A percentile compares a stretch with the other conserved stretches of the same genome.
Evolutionary conservation across 2,888 invertebrate genomes (phyloP).

Genomic region (Scelioninae gen. 2): DNA sequence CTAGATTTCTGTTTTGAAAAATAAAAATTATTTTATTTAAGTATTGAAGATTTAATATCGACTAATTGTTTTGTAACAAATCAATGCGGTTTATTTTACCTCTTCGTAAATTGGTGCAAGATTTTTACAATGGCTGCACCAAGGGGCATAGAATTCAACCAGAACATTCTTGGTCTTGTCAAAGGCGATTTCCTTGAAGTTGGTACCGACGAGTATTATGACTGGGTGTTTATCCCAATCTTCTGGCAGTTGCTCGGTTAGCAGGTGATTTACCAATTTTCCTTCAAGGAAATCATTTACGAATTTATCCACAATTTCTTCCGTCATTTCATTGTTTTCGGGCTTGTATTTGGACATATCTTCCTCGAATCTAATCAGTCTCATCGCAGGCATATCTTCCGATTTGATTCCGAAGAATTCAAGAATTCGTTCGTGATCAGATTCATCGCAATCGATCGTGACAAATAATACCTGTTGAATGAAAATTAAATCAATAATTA

Average conservation of each 20-base stretch:
- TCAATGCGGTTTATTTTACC: constrained; percentile 65
- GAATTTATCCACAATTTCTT: constrained; percentile 85
- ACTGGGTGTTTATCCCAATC: constrained; percentile 98
- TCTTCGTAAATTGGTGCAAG: constrained; percentile 95
- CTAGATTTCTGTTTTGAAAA: background rate
- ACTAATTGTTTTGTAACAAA: background rate
- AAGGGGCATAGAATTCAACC: constrained; percentile 99
- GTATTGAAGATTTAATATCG: too few relatives aligned
- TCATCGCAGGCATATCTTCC: constrained; percentile 92
- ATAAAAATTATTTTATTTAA: constrained; percentile 3
- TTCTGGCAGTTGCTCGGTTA: constrained; percentile 94
- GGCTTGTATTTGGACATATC: constrained; percentile 99
- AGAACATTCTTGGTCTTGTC: constrained; percentile 93
- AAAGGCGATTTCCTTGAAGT: constrained; percentile 95
- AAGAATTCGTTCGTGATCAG: constrained; percentile 96
- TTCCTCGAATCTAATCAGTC: constrained; percentile 95
- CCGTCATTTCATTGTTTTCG: constrained; percentile 81
- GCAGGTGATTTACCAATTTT: constrained; percentile 94
- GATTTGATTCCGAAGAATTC: constrained; percentile 99
- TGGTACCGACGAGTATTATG: constrained; percentile 93
- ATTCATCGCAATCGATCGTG: constrained; percentile 94
- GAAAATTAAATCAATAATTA: background rate
- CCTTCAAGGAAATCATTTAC: constrained; percentile 93
- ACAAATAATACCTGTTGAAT: constrained; percentile 97
- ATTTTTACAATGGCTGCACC: constrained; percentile 99